Evolutionary conservation across 2,888 invertebrate genomes (phyloP).

Genomic region (Amblyjoppa proteus): DNA sequence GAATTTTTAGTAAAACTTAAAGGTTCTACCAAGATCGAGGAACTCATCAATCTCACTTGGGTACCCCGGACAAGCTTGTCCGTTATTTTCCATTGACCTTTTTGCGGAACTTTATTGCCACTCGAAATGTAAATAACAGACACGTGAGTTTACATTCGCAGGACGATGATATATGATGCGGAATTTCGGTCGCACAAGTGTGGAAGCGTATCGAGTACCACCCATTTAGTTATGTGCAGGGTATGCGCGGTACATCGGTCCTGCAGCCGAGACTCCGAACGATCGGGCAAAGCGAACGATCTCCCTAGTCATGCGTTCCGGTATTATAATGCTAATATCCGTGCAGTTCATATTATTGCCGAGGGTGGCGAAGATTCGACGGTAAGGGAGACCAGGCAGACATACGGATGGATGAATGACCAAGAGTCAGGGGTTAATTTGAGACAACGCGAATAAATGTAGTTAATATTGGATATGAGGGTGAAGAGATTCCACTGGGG

Average conservation of each 20-base stretch:
- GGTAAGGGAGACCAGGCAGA: constrained; percentile 58
- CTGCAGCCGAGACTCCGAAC: constrained; percentile 29
- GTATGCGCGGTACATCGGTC: constrained; percentile 26
- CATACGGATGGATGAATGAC: constrained; percentile 71
- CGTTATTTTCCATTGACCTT: not conserved
- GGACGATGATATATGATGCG: constrained; percentile 24
- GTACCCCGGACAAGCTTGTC: not conserved
- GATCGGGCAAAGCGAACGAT: constrained; percentile 35
- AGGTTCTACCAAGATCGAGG: constrained; percentile 37
- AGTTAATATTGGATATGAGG: constrained; percentile 83
- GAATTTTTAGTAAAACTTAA: constrained; percentile 53
- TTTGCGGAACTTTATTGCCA: not conserved
- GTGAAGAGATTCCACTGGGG: constrained; percentile 64
- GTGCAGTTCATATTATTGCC: constrained; percentile 77
- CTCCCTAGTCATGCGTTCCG: constrained; percentile 57
- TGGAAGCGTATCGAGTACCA: constrained; percentile 30
- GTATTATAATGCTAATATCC: constrained; percentile 79
- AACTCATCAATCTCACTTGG: constrained; percentile 49
- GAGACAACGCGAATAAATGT: constrained; percentile 84
- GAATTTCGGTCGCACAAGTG: constrained; percentile 54
- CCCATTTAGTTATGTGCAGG: constrained; percentile 47
- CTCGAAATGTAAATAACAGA: not conserved
- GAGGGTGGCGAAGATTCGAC: constrained; percentile 55
- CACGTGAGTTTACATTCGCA: not conserved
- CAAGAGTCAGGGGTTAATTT: constrained; percentile 83